Evolutionary conservation across 2,113 vertebrate genomes (phyloP).

Genomic region (Channa argus): DNA sequence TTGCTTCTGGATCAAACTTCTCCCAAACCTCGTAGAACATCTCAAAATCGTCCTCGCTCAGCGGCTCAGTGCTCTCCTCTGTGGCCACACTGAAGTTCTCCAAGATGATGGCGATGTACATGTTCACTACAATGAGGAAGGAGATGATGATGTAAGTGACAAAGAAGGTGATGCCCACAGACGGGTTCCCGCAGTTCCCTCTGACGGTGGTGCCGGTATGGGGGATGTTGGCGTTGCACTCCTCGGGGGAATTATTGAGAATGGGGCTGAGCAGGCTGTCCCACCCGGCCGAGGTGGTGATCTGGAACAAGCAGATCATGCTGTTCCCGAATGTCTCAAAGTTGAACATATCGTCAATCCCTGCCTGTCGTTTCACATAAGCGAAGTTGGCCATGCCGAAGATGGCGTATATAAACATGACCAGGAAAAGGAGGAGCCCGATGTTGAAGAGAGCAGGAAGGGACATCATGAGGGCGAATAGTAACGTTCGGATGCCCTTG

Average conservation of each 20-base stretch:
- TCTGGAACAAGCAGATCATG: conserved; percentile 98
- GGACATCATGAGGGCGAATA: conserved; percentile 99
- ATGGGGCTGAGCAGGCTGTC: conserved; percentile 96
- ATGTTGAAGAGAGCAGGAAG: conserved; percentile 98
- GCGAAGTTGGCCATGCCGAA: conserved; percentile 99
- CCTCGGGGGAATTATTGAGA: conserved; percentile 92
- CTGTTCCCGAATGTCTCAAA: conserved; percentile 98
- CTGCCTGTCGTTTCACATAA: conserved; percentile 91
- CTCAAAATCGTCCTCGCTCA: conserved; percentile 98
- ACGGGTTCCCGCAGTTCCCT: conserved; percentile 95
- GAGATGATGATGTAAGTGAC: conserved; percentile 99
- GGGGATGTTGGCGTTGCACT: conserved; percentile 87
- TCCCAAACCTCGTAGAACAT: conserved; percentile 99
- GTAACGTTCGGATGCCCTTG: conserved; percentile 95
- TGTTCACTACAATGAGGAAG: conserved; percentile 99
- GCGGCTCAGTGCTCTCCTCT: conserved; percentile 97
- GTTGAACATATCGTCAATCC: conserved; percentile 99
- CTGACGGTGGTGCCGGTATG: conserved; percentile 86
- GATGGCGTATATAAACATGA: conserved; percentile 99
- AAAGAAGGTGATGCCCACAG: conserved; percentile 97
- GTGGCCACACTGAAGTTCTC: conserved; percentile 99
- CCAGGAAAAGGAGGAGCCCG: conserved; percentile 95
- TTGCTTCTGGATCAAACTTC: conserved; percentile 97
- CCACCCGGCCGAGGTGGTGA: conserved; percentile 98
- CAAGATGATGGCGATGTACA: conserved; percentile 99